These are phyloP conservation scores for Drosophila sucinea DNA, from an alignment of 1,140 invertebrate genomes.

Conservation along the genomic window DNA sequence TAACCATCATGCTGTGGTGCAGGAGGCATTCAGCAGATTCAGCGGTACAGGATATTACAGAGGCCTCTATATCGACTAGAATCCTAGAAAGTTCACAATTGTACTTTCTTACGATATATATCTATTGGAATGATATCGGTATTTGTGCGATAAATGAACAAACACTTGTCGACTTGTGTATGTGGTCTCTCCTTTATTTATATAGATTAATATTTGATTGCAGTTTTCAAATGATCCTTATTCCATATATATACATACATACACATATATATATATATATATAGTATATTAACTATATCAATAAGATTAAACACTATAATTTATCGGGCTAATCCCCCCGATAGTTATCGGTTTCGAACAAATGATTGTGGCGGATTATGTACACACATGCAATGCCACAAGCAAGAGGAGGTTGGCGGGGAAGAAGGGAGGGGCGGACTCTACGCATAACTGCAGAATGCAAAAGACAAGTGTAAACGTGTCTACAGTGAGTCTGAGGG, in stretches of 20 bases:
- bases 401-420: neutral
- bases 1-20: too few relatives aligned
- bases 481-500: conserved; percentile 7
- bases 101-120: neutral
- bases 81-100: too few relatives aligned
- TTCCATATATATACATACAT: too few relatives aligned
- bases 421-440: neutral
- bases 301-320: conserved; percentile 4
- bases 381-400: conserved; percentile 16
- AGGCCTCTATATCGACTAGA: too few relatives aligned
- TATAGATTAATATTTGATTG: neutral
- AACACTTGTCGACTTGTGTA: conserved; percentile 5
- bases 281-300: conserved; percentile 1
- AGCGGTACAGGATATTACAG: too few relatives aligned
- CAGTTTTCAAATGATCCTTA: neutral
- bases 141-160: neutral
- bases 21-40: too few relatives aligned
- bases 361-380: neutral
- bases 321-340: neutral
- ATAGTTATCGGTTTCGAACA: neutral
- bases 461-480: neutral
- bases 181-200: neutral
- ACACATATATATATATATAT: neutral
- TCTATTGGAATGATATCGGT: neutral
- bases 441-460: neutral